phyloP scores from a whole-genome alignment of 2,113 vertebrate genomes.

The Clupea harengus region DNA sequence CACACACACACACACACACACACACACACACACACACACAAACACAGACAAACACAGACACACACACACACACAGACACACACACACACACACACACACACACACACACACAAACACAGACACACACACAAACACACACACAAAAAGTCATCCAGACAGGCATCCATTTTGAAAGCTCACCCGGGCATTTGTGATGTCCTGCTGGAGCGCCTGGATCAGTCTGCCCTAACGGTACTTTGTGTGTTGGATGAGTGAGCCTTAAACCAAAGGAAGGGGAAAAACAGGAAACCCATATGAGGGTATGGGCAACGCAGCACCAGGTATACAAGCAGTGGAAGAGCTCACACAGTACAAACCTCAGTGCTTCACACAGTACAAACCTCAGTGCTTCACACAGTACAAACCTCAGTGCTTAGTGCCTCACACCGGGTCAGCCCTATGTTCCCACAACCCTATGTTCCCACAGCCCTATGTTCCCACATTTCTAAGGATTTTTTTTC shows the following conservation, averaged over 20 bases:
- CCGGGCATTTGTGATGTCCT: background rate
- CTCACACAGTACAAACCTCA: background rate
- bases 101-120: too few species aligned
- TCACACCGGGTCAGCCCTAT: too few species aligned
- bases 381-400: too few species aligned
- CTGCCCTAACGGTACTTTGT: background rate
- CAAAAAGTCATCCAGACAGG: too few species aligned
- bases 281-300: background rate
- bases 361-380: too few species aligned
- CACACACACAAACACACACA: background rate
- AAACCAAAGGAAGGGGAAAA: background rate
- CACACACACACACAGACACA: background rate
- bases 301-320: background rate
- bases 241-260: background rate
- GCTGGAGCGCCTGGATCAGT: background rate
- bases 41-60: background rate
- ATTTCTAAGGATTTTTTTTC: too few species aligned
- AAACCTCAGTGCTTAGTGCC: too few species aligned
- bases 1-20: background rate
- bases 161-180: background rate
- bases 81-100: background rate
- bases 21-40: background rate
- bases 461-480: too few species aligned
- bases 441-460: too few species aligned
- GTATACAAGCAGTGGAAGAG: background rate